Evolutionary conservation across 2,888 invertebrate genomes (phyloP).

Genomic region (Patella pellucida): DNA sequence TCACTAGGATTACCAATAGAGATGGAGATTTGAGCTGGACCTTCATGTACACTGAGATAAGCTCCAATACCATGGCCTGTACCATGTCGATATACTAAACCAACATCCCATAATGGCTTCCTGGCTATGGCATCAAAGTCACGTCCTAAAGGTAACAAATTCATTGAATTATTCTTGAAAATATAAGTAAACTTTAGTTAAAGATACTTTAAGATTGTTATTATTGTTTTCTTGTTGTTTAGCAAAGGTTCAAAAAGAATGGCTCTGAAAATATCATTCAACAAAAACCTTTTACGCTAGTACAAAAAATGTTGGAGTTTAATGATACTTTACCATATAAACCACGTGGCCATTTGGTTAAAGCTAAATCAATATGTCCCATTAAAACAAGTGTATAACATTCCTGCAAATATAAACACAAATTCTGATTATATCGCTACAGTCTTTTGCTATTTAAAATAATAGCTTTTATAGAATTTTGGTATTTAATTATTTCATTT

Average conservation of each 20-base stretch:
- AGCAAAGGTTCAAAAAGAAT: too few species aligned
- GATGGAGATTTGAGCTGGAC: constrained; percentile 59
- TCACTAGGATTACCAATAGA: constrained; percentile 44
- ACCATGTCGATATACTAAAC: constrained; percentile 66
- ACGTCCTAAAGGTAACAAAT: constrained; percentile 44
- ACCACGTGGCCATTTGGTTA: constrained; percentile 49
- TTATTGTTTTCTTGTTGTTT: too few species aligned
- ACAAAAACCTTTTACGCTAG: too few species aligned
- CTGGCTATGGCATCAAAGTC: constrained; percentile 61
- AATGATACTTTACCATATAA: constrained; percentile 43
- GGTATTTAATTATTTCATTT: too few species aligned
- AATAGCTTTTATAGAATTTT: not conserved
- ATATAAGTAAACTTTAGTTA: too few species aligned
- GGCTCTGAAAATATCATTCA: too few species aligned
- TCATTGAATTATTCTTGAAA: too few species aligned
- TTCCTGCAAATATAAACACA: constrained; percentile 43
- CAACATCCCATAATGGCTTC: constrained; percentile 63
- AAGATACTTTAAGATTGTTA: too few species aligned
- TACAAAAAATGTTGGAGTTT: too few species aligned
- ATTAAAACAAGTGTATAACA: constrained; percentile 68
- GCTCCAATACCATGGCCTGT: constrained; percentile 87
- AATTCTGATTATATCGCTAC: not conserved
- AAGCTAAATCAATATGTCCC: constrained; percentile 65
- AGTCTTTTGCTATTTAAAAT: not conserved
- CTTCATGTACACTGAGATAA: constrained; percentile 85